Percentiles rank a stretch among this genome's conserved stretches.
Conservation (phyloP, 2,797 vertebrate genomes). For the Myotis findleyi region DNA sequence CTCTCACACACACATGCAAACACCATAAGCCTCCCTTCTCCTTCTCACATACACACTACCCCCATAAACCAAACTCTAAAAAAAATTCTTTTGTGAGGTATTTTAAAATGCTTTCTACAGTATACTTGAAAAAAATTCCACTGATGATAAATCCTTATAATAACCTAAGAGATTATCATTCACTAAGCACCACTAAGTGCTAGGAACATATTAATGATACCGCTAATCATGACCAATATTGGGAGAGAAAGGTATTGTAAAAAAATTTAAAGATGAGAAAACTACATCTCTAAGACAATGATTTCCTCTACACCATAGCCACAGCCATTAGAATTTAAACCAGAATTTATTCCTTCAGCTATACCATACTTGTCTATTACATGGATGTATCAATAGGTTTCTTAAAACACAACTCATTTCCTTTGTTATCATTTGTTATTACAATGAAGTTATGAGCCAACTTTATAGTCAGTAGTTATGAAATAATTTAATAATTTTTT, state of each 20-base stretch:
- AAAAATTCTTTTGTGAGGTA: background rate
- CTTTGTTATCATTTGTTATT: slow-evolving; percentile 25
- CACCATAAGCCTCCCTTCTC: background rate
- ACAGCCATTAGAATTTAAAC: background rate
- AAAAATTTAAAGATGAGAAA: slow-evolving; percentile 21
- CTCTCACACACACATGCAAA: background rate
- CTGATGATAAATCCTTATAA: background rate
- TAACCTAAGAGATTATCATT: background rate
- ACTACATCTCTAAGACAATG: background rate
- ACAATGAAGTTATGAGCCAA: background rate
- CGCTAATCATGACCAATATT: background rate
- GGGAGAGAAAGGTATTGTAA: background rate
- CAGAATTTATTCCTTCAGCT: background rate
- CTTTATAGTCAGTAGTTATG: background rate
- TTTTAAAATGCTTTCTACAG: background rate
- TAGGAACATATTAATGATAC: background rate
- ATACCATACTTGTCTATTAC: background rate
- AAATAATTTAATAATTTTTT: background rate
- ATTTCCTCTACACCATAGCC: background rate
- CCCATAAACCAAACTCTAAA: background rate
- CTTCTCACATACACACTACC: background rate
- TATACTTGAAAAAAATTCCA: background rate
- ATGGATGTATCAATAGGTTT: background rate
- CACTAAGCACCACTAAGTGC: background rate
- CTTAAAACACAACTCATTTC: slow-evolving; percentile 1